Evolutionary conservation across 2,113 vertebrate genomes (phyloP).

Genomic region (Gnathonemus longibarbis): DNA sequence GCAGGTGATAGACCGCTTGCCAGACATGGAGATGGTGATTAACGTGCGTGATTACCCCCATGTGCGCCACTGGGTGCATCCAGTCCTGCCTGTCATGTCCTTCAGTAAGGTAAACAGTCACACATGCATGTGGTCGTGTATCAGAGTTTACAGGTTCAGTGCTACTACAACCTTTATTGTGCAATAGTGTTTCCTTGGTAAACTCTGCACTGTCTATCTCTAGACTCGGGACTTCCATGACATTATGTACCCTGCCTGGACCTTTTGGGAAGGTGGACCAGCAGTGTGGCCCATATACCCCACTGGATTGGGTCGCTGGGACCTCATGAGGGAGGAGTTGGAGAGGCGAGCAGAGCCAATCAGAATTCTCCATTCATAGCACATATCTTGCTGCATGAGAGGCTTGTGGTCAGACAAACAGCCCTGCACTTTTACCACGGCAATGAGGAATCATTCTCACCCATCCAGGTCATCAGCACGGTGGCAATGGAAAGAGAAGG

Average conservation of each 20-base stretch:
- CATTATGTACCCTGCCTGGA: constrained; percentile 98
- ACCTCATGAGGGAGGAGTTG: constrained; percentile 88
- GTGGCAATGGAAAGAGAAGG: constrained; percentile 92
- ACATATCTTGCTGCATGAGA: constrained; percentile 17
- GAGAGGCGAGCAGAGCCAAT: constrained; percentile 58
- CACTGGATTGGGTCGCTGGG: constrained; percentile 91
- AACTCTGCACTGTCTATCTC: constrained; percentile 17
- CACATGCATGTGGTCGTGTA: background rate
- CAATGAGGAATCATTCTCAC: constrained; percentile 13
- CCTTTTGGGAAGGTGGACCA: constrained; percentile 97
- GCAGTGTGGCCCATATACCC: constrained; percentile 98
- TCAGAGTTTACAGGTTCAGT: background rate
- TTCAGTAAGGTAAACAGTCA: constrained; percentile 85
- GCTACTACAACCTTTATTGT: background rate
- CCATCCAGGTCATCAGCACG: constrained; percentile 72
- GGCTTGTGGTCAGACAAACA: background rate
- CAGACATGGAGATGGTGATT: constrained; percentile 90
- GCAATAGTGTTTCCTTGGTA: background rate
- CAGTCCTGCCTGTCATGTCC: constrained; percentile 79
- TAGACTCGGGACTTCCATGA: constrained; percentile 87
- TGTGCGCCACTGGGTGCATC: constrained; percentile 79
- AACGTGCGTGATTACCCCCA: constrained; percentile 96
- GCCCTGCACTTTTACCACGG: background rate
- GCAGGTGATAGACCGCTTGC: constrained; percentile 70
- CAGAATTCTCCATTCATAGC: background rate